Percentiles rank a stretch among this genome's conserved stretches.
Evolutionary conservation across 2,888 invertebrate genomes (phyloP).

Genomic region (Harpagoxenus sublaevis): DNA sequence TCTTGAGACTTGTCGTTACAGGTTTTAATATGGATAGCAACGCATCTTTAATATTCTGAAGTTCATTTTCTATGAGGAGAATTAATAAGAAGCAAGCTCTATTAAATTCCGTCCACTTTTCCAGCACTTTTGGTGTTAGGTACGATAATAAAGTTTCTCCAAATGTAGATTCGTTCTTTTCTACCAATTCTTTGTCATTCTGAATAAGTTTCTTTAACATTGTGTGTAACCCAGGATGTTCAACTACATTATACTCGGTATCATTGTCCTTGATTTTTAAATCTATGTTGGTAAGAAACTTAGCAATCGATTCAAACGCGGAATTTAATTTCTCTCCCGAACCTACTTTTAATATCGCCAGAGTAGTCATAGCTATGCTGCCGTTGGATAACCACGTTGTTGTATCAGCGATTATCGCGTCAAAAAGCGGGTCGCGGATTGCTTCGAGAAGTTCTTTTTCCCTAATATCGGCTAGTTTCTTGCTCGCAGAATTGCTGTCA

Average conservation of each 20-base stretch:
- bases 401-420: slow-evolving; percentile 88
- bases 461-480: slow-evolving; percentile 90
- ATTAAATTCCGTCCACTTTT: slow-evolving; percentile 90
- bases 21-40: slow-evolving; percentile 87
- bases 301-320: slow-evolving; percentile 86
- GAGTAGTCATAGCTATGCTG: slow-evolving; percentile 90
- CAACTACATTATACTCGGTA: slow-evolving; percentile 87
- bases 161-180: slow-evolving; percentile 86
- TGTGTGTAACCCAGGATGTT: slow-evolving; percentile 92
- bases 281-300: slow-evolving; percentile 86
- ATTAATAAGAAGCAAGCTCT: slow-evolving; percentile 93
- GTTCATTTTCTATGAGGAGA: slow-evolving; percentile 89
- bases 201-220: slow-evolving; percentile 92
- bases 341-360: slow-evolving; percentile 91
- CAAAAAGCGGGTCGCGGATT: slow-evolving; percentile 88
- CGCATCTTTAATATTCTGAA: slow-evolving; percentile 85
- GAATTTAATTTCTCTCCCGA: slow-evolving; percentile 84
- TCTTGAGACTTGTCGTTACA: slow-evolving; percentile 86
- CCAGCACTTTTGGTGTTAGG: slow-evolving; percentile 87
- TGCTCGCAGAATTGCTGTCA: slow-evolving; percentile 90
- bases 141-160: slow-evolving; percentile 88
- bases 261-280: slow-evolving; percentile 87
- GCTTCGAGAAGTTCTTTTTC: slow-evolving; percentile 90
- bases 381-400: slow-evolving; percentile 91
- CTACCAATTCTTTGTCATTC: slow-evolving; percentile 87